Percentiles rank a stretch among this genome's conserved stretches.
These are phyloP conservation scores for Sphaerophoria rueppellii DNA, from an alignment of 2,888 invertebrate species.

Conservation along the genomic window DNA sequence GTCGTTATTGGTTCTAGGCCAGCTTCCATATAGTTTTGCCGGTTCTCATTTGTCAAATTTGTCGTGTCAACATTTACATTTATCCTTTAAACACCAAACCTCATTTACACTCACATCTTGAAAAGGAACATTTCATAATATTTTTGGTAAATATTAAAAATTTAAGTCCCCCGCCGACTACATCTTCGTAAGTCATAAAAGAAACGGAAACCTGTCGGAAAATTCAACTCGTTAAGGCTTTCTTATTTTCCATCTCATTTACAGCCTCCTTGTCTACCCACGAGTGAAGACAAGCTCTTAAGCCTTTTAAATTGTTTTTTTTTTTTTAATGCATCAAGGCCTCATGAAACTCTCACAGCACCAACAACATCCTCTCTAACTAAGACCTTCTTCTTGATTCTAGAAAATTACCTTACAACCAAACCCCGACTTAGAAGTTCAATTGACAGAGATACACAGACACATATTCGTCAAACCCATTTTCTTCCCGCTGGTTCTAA, in stretches of 20 bases:
- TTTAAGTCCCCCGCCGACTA: too few species aligned
- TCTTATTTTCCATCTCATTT: not conserved
- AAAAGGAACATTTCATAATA: too few species aligned
- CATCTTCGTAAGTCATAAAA: not conserved
- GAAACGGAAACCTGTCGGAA: conserved; percentile 1
- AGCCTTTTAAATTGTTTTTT: not conserved
- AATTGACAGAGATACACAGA: not conserved
- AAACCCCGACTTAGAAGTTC: not conserved
- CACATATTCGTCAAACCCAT: conserved; percentile 28
- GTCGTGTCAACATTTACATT: too few species aligned
- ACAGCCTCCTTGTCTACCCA: not conserved
- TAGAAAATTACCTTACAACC: conserved; percentile 17
- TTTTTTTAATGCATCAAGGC: not conserved
- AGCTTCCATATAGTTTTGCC: too few species aligned
- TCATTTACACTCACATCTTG: too few species aligned
- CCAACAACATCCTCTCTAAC: not conserved
- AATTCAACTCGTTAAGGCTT: not conserved
- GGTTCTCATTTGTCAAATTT: too few species aligned
- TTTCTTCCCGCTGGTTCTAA: conserved; percentile 13
- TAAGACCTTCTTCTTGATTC: not conserved
- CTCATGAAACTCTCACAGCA: not conserved
- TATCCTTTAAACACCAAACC: too few species aligned
- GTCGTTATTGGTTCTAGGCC: too few species aligned
- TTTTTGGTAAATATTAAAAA: too few species aligned
- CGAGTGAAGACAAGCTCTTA: not conserved